Evolutionary conservation across 2,888 invertebrate genomes (phyloP), one percentile per base, ranked within the genome.

Genomic region (Dryococelus australis): DNA sequence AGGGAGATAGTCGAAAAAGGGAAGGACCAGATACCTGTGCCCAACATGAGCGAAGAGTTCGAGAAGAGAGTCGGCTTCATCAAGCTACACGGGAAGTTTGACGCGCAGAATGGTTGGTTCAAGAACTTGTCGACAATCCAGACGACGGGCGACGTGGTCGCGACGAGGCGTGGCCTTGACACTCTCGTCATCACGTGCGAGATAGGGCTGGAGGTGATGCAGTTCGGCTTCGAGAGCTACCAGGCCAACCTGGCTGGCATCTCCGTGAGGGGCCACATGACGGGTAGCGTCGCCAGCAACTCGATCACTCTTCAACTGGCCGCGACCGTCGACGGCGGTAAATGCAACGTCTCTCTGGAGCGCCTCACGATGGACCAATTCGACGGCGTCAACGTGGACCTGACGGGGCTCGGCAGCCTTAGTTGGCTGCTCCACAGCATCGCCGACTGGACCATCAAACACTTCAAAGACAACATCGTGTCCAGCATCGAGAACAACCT

Each of bases 61-160:
- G 27, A 65, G 16, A 86, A 83, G 26, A 43, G 81, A 12, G 43
- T 88, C 5, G 81, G 16, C 24, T 84, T 53, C 43, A 12, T 87
- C n/a, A 51, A 2, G 27, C 47, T 85, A 2, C 78, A 53, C 20
- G 88, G 88, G 20, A 43, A 65, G n/a, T 79, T 88, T 26, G 80
- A 20, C 27, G 88, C 85, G 6, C 28, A 88, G 0, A 6, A n/a
- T 13, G 88, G 88, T 16, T 88, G 88, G 88, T 86, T 88, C 51
- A 84, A 35, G 28, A 86, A 85, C 43, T 43, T 88, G 47, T 86
- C 88, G 28, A 84, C 85, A 8, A 26, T 86, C 3, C n/a, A 53
- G 26, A 20, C 86, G n/a, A 86, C 86, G 13, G 86, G 51, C n/a
- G 86, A 88, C 35, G 84, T 43, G 8, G 26, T 80, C 35, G 84